Conservation (phyloP, 1,140 invertebrate genomes). For the Myzus persicae region DNA sequence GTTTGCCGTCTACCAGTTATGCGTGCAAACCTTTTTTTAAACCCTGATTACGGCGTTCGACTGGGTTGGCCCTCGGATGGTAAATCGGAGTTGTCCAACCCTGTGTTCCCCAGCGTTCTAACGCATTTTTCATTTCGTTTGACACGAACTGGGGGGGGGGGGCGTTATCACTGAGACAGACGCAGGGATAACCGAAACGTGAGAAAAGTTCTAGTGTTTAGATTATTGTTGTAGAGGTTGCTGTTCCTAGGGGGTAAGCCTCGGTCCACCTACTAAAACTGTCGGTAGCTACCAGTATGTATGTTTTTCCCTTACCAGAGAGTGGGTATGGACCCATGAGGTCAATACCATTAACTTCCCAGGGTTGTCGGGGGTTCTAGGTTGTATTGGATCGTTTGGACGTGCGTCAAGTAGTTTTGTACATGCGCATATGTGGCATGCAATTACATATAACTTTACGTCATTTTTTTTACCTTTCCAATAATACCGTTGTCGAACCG, state of each 20-base stretch:
- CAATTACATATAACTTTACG: no score
- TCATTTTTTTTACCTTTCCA: background rate
- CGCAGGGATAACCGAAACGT: background rate
- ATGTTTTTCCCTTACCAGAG: background rate
- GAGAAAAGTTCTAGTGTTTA: background rate
- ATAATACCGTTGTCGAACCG: background rate
- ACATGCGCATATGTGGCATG: no score
- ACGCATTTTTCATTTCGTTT: background rate
- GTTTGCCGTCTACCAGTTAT: background rate
- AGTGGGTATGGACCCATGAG: background rate
- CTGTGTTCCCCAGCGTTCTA: background rate
- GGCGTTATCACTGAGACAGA: background rate
- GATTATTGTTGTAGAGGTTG: background rate
- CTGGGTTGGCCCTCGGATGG: no score
- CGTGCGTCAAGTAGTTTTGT: no score
- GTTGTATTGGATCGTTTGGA: background rate
- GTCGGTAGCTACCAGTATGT: background rate
- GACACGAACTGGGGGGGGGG: no score
- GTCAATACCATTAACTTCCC: background rate
- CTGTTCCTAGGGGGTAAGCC: background rate
- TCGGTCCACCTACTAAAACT: constrained; percentile 11
- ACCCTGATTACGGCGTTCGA: no score
- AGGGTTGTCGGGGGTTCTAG: background rate
- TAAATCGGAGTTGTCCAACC: background rate
- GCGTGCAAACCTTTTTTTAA: no score